Evolutionary conservation across 2,113 vertebrate species (phyloP).

Genomic region (Pelobates fuscus): DNA sequence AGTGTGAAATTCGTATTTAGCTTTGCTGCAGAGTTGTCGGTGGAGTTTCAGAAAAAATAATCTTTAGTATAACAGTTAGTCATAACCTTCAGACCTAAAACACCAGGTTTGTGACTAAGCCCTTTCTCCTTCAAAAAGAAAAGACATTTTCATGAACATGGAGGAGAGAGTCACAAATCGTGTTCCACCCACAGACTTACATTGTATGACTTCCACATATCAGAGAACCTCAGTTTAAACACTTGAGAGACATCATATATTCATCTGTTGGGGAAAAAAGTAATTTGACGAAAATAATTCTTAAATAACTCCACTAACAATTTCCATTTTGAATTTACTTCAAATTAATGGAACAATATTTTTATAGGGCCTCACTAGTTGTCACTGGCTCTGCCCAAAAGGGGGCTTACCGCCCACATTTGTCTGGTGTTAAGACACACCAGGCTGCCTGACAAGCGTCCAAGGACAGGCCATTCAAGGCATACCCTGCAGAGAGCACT

Average conservation of each 20-base stretch:
- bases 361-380: too few relatives aligned
- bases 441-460: too few relatives aligned
- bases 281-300: too few relatives aligned
- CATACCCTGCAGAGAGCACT: too few relatives aligned
- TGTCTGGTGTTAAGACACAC: too few relatives aligned
- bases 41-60: neutral
- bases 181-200: neutral
- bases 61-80: neutral
- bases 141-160: neutral
- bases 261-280: too few relatives aligned
- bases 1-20: conserved; percentile 6
- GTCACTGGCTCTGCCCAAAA: too few relatives aligned
- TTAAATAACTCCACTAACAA: too few relatives aligned
- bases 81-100: neutral
- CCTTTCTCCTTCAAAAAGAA: neutral
- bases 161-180: neutral
- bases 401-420: too few relatives aligned
- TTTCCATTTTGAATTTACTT: too few relatives aligned
- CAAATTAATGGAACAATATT: too few relatives aligned
- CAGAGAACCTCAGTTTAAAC: neutral
- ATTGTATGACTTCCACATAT: neutral
- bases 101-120: conserved; percentile 12
- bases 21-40: neutral
- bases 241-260: neutral
- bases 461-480: too few relatives aligned